Evolutionary conservation across 2,888 invertebrate genomes (phyloP), one percentile per base, ranked within the genome.

Genomic region (Acanthosepion esculentum): DNA sequence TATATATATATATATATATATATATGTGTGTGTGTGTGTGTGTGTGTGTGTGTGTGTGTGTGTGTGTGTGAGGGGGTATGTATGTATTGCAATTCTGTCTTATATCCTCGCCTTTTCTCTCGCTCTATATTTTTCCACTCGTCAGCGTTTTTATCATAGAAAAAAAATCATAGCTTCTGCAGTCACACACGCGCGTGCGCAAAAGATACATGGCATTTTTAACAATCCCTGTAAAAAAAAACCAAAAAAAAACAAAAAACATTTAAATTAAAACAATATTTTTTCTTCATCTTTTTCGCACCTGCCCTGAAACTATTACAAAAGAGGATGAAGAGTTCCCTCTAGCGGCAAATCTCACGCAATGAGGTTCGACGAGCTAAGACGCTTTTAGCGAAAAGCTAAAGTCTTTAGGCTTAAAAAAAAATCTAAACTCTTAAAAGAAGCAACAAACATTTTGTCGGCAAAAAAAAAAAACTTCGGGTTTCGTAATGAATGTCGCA

Each of bases 321-420:
- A 78, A n/a, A n/a, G 59, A 78, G 12, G 18, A 78, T 15, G 5
- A n/a, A n/a, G 4, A 1, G 78, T n/a, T 78, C 33, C n/a, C 78
- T 59, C 59, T 78, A 33, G 78, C 15, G 78, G 78, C 78, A 33
- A 33, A n/a, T 78, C 78, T 12, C 78, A 12, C 15, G 12, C 33
- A 33, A 78, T n/a, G 10, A n/a, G n/a, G 78, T 78, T 78, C n/a
- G 78, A 78, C 33, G n/a, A 78, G n/a, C 78, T 78, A 78, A n/a
- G 78, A 78, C 18, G 78, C 78, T 78, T 78, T 78, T n/a, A 78
- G 78, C 78, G 12, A 78, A 78, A 33, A 78, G n/a, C 78, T 78
- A 78, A 78, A 78, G 78, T 78, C 78, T 78, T 78, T 78, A n/a
- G 78, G 78, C 78, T 78, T 78, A n/a, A 78, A 78, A 78, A 78